phyloP scores from a whole-genome alignment of 2,113 vertebrate genomes.

The Etheostoma cragini region DNA sequence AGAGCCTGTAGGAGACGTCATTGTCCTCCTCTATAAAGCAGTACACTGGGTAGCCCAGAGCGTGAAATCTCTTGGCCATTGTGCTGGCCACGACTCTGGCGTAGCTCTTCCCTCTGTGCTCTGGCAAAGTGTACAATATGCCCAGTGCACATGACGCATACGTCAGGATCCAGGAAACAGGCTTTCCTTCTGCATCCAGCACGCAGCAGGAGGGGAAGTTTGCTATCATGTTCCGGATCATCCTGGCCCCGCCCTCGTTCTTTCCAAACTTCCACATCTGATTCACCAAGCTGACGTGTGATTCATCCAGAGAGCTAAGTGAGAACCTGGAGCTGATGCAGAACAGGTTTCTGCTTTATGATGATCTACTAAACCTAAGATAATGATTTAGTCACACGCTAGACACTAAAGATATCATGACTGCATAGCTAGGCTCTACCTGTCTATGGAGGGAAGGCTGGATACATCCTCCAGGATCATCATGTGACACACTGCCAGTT shows the following conservation, averaged over 20 bases:
- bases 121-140: slow-evolving; percentile 73
- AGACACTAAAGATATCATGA: not conserved
- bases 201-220: slow-evolving; percentile 78
- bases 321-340: slow-evolving; percentile 49
- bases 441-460: slow-evolving; percentile 45
- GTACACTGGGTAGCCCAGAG: slow-evolving; percentile 73
- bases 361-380: not conserved
- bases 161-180: slow-evolving; percentile 77
- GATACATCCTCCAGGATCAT: slow-evolving; percentile 66
- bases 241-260: not conserved
- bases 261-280: slow-evolving; percentile 73
- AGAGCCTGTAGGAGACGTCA: slow-evolving; percentile 73
- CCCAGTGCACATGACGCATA: slow-evolving; percentile 66
- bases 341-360: not conserved
- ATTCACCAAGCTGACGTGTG: slow-evolving; percentile 72
- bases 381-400: not conserved
- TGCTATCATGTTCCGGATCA: slow-evolving; percentile 65
- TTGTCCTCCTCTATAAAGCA: slow-evolving; percentile 79
- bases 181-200: slow-evolving; percentile 61
- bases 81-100: slow-evolving; percentile 74
- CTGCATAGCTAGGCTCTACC: slow-evolving; percentile 44
- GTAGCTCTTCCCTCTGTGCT: slow-evolving; percentile 79
- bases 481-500: slow-evolving; percentile 49
- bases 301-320: slow-evolving; percentile 69
- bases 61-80: slow-evolving; percentile 70